Evolutionary conservation across 1,140 invertebrate genomes (phyloP), one percentile per base, ranked within the genome.

Genomic region (Papilio helenus): DNA sequence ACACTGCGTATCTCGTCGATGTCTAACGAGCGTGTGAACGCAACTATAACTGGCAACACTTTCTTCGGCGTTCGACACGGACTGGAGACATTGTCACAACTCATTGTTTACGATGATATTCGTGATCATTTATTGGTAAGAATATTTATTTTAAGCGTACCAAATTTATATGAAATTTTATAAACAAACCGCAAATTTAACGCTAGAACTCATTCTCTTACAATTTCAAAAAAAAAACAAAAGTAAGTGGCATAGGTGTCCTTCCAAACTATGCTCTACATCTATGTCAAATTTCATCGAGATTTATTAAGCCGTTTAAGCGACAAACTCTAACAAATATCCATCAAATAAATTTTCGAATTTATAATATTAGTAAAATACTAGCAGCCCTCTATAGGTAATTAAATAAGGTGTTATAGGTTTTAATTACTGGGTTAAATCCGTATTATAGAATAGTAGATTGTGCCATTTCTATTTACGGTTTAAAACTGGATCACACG

Each of bases 61-160:
- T 97, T 97, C 89, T 98, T 97, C 86, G 97, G 98, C 1, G 95
- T 96, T 0, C 95, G 97, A 3, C 96, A 98, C 87, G 98, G 95
- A 0, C 79, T 98, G n/a, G 97, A 98, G 93, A 98, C 97, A 0
- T 91, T 98, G 0, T 94, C 95, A 1, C 98, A 98, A 83, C 87
- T 98, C 26, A 96, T 98, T 4, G 95, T 97, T 8, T 97, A 95
- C 79, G 96, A 98, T 85, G 96, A 97, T 78, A 89, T 97, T 12
- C 90, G 94, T 26, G 89, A 95, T 58, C 91, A 96, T 81, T 80
- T 96, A n/a, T 92, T 96, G 89, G 93, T 95, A 84, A 92, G 88
- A 85, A 39, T 39, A 8, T 39, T 39, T 39, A 39, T 39, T 39
- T 34, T 34, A 12, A 46, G 8, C 7, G 9, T 46, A 46, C 5